Evolutionary conservation across 2,113 vertebrate genomes (phyloP), one percentile per base, ranked within the genome.

Genomic region (Hippolais icterina): DNA sequence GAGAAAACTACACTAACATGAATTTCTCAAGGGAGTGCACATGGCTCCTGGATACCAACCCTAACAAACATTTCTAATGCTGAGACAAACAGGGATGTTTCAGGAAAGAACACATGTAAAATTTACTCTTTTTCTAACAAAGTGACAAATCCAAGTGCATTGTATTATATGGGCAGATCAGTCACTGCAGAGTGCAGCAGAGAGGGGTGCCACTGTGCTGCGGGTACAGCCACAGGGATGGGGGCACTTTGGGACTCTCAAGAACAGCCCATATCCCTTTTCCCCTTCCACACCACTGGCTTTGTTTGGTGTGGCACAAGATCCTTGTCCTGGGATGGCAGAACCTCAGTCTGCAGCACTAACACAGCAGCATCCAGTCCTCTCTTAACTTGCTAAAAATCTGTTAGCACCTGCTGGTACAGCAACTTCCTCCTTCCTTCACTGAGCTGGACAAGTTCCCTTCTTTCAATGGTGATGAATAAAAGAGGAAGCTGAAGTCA

Each of bases 401-500:
- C 47, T 52, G 53, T 3, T 57, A 53, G 2, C 2, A 29, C 63
- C 54, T 57, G 76, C 76, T 83, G 80, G 11, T 50, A 61, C 23
- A 92, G 56, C 35, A 79, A n/a, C 65, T 87, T 94, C 89, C 86
- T 92, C 76, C 39, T 66, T 9, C 15, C 31, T 66, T 42, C 23
- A 65, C 4, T 64, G 35, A 81, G 20, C n/a, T 47, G 74, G 69
- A n/a, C 53, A 44, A 79, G 49, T 91, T 93, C 47, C 89, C 25
- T 79, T 91, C 86, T 91, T 94, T 71, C 65, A 84, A 3, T n/a
- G 8, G 66, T 2, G 9, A 44, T 24, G 52, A 96, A 89, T 28
- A 84, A 44, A 93, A 87, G 18, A 82, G 69, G 83, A 90, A 97
- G 77, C n/a, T 95, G 72, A 92, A 93, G 72, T 90, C 69, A 46